phyloP scores from a whole-genome alignment of 64 coral and sea anemone genomes.

The Stichodactyla mertensii region DNA sequence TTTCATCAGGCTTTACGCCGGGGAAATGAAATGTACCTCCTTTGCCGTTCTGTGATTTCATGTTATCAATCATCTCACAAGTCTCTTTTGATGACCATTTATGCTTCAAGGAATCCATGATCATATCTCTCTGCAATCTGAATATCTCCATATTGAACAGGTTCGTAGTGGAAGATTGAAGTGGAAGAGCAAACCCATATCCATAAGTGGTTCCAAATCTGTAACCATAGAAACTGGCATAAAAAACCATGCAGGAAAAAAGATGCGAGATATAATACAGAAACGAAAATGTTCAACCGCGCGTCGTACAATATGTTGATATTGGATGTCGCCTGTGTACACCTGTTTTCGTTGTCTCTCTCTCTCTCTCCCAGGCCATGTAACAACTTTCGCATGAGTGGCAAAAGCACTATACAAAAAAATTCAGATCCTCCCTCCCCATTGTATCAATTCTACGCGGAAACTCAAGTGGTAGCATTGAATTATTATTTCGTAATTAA shows the following conservation, averaged over 20 bases:
- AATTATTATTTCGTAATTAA: too few relatives aligned
- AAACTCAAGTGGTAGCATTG: too few relatives aligned
- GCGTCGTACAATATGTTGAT: too few relatives aligned
- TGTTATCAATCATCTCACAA: conserved; percentile 43
- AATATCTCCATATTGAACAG: conserved; percentile 54
- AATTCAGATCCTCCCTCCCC: too few relatives aligned
- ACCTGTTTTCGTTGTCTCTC: too few relatives aligned
- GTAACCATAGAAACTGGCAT: background rate
- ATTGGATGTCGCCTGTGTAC: too few relatives aligned
- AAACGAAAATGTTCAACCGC: too few relatives aligned
- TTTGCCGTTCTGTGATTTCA: conserved; percentile 19
- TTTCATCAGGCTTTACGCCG: background rate
- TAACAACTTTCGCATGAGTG: too few relatives aligned
- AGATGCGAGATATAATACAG: too few relatives aligned
- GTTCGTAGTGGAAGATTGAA: conserved; percentile 7
- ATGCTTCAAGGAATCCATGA: conserved; percentile 31
- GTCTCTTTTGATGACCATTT: conserved; percentile 41
- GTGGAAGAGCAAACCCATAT: conserved; percentile 36
- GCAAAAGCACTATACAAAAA: too few relatives aligned
- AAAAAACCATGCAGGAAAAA: background rate
- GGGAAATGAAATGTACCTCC: background rate
- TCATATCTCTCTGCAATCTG: conserved; percentile 43
- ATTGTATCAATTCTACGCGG: too few relatives aligned
- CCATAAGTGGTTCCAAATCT: conserved; percentile 57
- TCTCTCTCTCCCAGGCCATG: too few relatives aligned